Base-by-base conservation (phyloP, 2,888 invertebrate genomes). In the Drosophila neonasuta region DNA sequence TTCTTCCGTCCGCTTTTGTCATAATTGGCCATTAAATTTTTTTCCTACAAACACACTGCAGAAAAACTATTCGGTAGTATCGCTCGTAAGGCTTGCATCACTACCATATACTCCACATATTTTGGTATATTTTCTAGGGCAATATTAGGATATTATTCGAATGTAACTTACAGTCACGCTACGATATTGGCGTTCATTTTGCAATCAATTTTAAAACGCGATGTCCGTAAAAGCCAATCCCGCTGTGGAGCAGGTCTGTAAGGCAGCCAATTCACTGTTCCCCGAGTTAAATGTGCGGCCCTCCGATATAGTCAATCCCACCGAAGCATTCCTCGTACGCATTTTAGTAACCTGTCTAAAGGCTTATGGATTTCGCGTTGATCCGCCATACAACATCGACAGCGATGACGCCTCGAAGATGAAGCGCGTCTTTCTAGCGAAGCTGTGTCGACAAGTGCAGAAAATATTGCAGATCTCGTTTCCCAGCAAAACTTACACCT, bases 401-500 rank as follows among this genome's bases (percentile, higher is more conserved):
- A 41, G 11, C 29, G 69, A 76, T n/a, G 86, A 89, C 10, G 76
- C 74, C 10, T 70, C 71, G 4, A 72, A 70, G 7, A 88, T 87
- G 45, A 84, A 77, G 29, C 86, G 90, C 3, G 44, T 78, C 2
- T 90, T 90, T 55, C 64, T 89, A 0, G 66, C 83, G 34, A 83
- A 80, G 9, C 61, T 90, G 17, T 80, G 83, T 30, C 77, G 86
- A 0, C 88, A 88, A 68, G 87, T 89, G 5, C 88, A 90, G 54
- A 77, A 82, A 36, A 89, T 90, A n/a, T 42, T 90, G 24, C 89
- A 88, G 58, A 85, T 90, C 13, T 87, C 87, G 0, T 89, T 88
- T 65, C 89, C 89, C 11, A 71, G 74, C 3, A 88, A 86, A 61
- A 76, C 78, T 0, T 90, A 88, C 44, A 76, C 74, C 1, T 89